phyloP scores from a whole-genome alignment of 2,113 vertebrate genomes.

The Herpetotheres cachinnans region DNA sequence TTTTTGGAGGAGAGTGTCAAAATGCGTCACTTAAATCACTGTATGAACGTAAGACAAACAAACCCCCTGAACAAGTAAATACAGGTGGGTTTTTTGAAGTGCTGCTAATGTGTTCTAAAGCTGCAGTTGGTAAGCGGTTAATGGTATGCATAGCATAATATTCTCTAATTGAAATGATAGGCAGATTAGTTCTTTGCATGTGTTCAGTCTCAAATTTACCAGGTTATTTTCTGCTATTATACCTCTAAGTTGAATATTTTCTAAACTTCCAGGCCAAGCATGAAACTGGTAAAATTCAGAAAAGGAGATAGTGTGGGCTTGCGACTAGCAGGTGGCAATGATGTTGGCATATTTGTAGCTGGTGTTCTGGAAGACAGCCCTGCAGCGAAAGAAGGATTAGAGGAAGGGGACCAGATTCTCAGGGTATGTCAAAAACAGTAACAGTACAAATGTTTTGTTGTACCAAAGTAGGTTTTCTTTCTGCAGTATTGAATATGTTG shows the following conservation, averaged over 20 bases:
- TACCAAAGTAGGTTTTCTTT: not conserved
- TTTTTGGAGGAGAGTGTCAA: not conserved
- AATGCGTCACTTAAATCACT: not conserved
- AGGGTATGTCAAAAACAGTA: slow-evolving; percentile 80
- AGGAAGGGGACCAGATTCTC: slow-evolving; percentile 99
- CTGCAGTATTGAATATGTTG: not conserved
- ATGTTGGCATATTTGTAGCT: slow-evolving; percentile 98
- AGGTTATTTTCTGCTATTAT: not conserved
- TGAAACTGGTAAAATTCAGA: slow-evolving; percentile 99
- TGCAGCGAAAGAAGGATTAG: slow-evolving; percentile 96
- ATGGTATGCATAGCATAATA: not conserved
- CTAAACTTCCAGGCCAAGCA: slow-evolving; percentile 86
- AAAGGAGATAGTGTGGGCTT: slow-evolving; percentile 98
- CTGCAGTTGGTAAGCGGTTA: not conserved
- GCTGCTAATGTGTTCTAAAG: not conserved
- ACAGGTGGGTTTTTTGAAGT: not conserved
- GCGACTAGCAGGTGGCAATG: slow-evolving; percentile 96
- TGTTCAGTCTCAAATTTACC: not conserved
- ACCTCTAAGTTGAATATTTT: not conserved
- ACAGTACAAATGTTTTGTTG: not conserved
- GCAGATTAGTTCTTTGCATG: not conserved
- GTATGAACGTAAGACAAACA: not conserved
- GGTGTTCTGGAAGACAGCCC: slow-evolving; percentile 97
- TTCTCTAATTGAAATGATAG: not conserved
- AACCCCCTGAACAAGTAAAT: not conserved